Evolutionary conservation across 2,113 vertebrate genomes (phyloP).

Genomic region (Trinectes maculatus): DNA sequence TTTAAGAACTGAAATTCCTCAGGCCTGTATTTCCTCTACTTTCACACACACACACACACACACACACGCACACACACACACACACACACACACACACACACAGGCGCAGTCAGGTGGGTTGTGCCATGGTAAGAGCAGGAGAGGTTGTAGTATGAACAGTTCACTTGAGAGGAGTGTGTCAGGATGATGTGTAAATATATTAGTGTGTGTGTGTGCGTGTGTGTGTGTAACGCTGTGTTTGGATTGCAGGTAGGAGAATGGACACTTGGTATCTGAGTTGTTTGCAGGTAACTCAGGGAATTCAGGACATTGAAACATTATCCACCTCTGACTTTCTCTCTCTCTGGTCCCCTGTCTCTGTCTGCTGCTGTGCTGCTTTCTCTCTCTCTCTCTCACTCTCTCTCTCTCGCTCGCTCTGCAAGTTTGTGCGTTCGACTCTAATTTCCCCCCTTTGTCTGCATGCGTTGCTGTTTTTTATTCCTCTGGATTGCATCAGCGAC

Average conservation of each 20-base stretch:
- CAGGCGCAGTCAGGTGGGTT: constrained; percentile 1
- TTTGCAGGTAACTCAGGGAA: constrained; percentile 51
- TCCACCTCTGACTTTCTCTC: constrained; percentile 37
- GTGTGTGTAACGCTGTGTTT: background rate
- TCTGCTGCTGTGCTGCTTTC: background rate
- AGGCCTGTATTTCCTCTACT: constrained; percentile 43
- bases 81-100: background rate
- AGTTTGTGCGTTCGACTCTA: constrained; percentile 4
- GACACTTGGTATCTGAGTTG: constrained; percentile 34
- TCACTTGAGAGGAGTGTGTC: background rate
- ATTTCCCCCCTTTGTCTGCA: background rate
- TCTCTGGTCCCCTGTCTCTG: constrained; percentile 21
- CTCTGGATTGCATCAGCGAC: background rate
- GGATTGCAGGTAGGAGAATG: constrained; percentile 51
- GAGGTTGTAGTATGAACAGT: constrained; percentile 7
- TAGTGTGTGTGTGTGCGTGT: constrained; percentile 1
- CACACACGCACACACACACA: background rate
- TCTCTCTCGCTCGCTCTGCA: too few relatives aligned
- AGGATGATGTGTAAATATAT: background rate
- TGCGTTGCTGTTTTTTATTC: constrained; percentile 7
- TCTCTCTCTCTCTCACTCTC: background rate
- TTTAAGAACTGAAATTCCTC: constrained; percentile 74
- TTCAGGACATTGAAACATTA: constrained; percentile 61
- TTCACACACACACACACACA: background rate
- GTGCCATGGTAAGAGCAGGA: constrained; percentile 25